Conservation (phyloP, 1,140 invertebrate genomes). For the Araneus ventricosus region DNA sequence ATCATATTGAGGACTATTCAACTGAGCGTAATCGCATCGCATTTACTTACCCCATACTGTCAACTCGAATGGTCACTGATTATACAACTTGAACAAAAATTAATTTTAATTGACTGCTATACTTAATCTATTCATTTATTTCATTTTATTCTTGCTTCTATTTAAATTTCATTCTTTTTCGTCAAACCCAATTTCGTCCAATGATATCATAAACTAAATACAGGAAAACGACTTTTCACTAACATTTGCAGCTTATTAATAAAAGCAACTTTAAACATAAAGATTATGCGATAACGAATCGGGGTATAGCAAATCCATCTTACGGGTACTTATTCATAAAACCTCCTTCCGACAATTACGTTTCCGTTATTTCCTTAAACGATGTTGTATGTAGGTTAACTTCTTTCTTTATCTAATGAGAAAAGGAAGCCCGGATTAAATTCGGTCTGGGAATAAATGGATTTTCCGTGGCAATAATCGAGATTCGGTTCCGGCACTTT, state of each 20-base stretch:
- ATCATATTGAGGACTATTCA: no score
- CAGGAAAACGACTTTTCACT: no score
- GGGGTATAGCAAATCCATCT: neutral
- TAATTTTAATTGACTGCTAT: no score
- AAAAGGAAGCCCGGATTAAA: neutral
- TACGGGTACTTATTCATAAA: conserved; percentile 4
- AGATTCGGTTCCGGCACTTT: neutral
- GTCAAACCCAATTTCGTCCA: neutral
- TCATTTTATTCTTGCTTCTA: neutral
- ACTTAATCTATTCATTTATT: neutral
- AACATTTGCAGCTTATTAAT: no score
- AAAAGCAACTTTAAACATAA: neutral
- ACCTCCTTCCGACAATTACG: neutral
- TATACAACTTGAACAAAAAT: no score
- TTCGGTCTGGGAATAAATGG: neutral
- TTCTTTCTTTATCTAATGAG: neutral
- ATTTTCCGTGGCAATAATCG: neutral
- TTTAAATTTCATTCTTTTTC: neutral
- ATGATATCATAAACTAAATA: no score
- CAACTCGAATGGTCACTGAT: no score
- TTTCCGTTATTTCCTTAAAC: neutral
- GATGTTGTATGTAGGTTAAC: neutral
- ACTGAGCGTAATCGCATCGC: no score
- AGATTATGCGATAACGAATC: neutral
- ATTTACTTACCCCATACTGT: no score